These are phyloP conservation scores for Aradus depressus DNA, from an alignment of 2,888 invertebrate genomes.

Conservation along the genomic window DNA sequence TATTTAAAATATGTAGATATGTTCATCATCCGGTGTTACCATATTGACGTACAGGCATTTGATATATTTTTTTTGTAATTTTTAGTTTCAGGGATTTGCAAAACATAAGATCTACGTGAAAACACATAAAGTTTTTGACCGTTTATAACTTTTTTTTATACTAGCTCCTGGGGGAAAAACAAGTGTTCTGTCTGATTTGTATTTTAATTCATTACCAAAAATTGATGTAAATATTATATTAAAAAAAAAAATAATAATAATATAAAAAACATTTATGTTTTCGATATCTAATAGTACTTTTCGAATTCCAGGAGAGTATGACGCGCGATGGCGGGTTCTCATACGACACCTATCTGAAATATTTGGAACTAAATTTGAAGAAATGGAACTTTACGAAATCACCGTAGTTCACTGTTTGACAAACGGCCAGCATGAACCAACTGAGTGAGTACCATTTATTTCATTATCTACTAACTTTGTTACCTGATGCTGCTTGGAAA, in stretches of 20 bases:
- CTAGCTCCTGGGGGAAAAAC: background rate
- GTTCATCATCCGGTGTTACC: no score
- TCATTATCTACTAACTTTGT: background rate
- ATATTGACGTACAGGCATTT: no score
- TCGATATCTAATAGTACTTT: background rate
- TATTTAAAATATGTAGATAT: no score
- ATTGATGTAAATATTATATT: background rate
- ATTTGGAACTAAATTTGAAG: constrained; percentile 43
- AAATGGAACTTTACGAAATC: constrained; percentile 48
- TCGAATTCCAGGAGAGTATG: constrained; percentile 45
- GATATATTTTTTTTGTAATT: no score
- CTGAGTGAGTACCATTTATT: constrained; percentile 40
- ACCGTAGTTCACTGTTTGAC: constrained; percentile 43
- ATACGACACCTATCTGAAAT: constrained; percentile 44
- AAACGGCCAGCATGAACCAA: constrained; percentile 35
- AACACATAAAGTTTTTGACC: no score
- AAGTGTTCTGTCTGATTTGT: background rate
- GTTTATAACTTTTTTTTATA: no score
- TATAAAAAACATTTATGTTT: background rate
- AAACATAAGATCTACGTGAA: no score
- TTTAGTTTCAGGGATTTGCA: no score
- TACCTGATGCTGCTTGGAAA: no score
- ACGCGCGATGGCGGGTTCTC: constrained; percentile 48
- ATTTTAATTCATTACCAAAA: background rate
- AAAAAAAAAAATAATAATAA: background rate